phyloP scores from a whole-genome alignment of 2,888 invertebrate genomes.

The Amaurobius ferox region DNA sequence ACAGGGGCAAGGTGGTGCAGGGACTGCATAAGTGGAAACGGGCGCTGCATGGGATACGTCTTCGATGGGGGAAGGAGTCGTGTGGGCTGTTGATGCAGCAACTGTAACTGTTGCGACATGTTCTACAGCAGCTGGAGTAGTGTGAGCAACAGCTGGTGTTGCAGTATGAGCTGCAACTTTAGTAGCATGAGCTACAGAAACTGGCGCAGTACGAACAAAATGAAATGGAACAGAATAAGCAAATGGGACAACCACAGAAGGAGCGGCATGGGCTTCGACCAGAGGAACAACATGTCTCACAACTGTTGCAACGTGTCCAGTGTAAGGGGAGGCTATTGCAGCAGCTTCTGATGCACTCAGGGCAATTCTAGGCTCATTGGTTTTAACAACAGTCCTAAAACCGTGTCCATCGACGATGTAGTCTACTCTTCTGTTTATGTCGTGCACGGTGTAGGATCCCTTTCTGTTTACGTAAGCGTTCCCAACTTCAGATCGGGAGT shows the following conservation, averaged over 20 bases:
- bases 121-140: not conserved
- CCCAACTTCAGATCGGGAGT: not conserved
- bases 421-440: constrained; percentile 24
- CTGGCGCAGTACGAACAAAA: not conserved
- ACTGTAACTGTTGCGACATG: constrained; percentile 1
- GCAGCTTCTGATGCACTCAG: not conserved
- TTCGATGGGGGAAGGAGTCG: not conserved
- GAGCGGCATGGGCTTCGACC: not conserved
- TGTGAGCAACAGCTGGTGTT: not conserved
- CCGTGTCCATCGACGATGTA: not conserved
- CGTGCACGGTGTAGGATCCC: not conserved
- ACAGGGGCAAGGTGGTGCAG: too few relatives aligned
- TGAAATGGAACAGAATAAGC: constrained; percentile 33
- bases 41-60: too few relatives aligned
- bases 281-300: not conserved
- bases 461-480: not conserved
- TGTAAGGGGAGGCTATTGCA: not conserved
- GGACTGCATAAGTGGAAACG: too few relatives aligned
- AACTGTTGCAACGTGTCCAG: constrained; percentile 27
- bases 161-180: constrained; percentile 1
- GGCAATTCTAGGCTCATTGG: not conserved
- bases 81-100: not conserved
- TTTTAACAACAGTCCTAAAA: not conserved
- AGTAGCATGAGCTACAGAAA: not conserved
- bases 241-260: not conserved